A percentile compares a stretch with the other conserved stretches of the same genome.
phyloP scores from a whole-genome alignment of 2,797 vertebrate genomes.

The Sebastes oblongus region DNA sequence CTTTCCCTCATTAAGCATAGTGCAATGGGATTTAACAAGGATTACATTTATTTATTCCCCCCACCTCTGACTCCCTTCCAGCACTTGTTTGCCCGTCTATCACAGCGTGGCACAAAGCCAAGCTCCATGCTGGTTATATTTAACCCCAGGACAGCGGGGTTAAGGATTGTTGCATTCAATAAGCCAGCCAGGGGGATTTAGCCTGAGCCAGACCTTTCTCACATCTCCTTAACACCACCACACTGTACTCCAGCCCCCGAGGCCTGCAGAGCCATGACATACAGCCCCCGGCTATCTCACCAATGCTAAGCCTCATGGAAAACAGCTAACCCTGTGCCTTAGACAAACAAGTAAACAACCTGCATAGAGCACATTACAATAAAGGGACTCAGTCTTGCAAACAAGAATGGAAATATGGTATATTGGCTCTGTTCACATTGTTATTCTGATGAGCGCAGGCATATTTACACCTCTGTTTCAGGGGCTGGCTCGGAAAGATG shows the following conservation, averaged over 20 bases:
- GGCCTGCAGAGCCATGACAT: conserved; percentile 66
- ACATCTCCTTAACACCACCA: conserved; percentile 71
- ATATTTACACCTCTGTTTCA: conserved; percentile 66
- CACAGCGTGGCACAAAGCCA: conserved; percentile 66
- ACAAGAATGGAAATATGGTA: conserved; percentile 35
- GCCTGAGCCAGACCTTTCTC: conserved; percentile 75
- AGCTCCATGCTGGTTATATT: conserved; percentile 74
- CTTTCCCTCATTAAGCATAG: conserved; percentile 29
- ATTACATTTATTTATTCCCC: conserved; percentile 54
- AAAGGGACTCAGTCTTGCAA: conserved; percentile 18
- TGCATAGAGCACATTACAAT: conserved; percentile 45
- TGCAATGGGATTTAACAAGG: conserved; percentile 44
- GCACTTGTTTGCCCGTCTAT: conserved; percentile 67
- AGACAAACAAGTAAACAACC: conserved; percentile 71
- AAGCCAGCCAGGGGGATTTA: conserved; percentile 75
- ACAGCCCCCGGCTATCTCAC: conserved; percentile 65
- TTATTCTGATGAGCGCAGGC: conserved; percentile 58
- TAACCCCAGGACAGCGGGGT: conserved; percentile 75
- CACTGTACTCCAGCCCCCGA: conserved; percentile 59
- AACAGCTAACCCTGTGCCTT: conserved; percentile 53
- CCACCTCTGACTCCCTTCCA: conserved; percentile 37
- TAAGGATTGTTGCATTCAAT: conserved; percentile 71
- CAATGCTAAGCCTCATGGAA: conserved; percentile 69
- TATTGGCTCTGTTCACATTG: conserved; percentile 44
- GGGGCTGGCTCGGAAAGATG: conserved; percentile 31